Base-by-base conservation (phyloP, 2,888 invertebrate species). In the Torymus tubicola region DNA sequence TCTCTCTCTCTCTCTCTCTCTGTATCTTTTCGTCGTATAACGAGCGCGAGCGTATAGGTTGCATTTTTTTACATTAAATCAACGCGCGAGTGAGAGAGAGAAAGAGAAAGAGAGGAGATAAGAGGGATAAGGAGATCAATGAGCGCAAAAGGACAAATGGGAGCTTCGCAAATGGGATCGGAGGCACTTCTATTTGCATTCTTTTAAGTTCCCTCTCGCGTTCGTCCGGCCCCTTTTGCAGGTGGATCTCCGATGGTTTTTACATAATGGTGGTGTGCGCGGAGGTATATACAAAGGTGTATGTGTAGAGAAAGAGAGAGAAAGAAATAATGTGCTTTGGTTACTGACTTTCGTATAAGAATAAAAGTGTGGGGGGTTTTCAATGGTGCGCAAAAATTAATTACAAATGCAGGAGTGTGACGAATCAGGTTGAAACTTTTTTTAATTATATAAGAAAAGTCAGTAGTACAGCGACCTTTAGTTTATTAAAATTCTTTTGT, bases 121-220 rank as follows among this genome's bases (percentile, higher is more conserved):
- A 80, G 75, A 75, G 75, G 65, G 50, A 80, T 75, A 80, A 80
- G 65, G 18, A 70, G 79, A 75, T 80, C 70, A 75, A 80, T 80
- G 60, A 58, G 65, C 42, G 73, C 52, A 74, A 75, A 80, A 71
- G 57, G 52, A 80, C 64, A 74, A 74, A 74, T 69, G 21, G 31
- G 31, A 31, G 31, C 1, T 31, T 3, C 4, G 31, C 31, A 31
- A 31, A 31, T 13, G 61, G 78, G 58, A 71, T 16, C 13, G 4
- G 42, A 14, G 18, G 10, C 53, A 69, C 69, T 73, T 68, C 63
- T 21, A 74, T 79, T 79, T 74, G 55, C 63, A 78, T 70, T 79
- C 74, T 58, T 69, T 73, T 53, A 63, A 65, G 65, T 31, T 31
- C 31, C 31, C 31, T 31, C 24, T 64, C 16, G 16, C 14, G 42